phyloP scores from a whole-genome alignment of 2,888 invertebrate genomes.

The Ariolimax columbianus region DNA sequence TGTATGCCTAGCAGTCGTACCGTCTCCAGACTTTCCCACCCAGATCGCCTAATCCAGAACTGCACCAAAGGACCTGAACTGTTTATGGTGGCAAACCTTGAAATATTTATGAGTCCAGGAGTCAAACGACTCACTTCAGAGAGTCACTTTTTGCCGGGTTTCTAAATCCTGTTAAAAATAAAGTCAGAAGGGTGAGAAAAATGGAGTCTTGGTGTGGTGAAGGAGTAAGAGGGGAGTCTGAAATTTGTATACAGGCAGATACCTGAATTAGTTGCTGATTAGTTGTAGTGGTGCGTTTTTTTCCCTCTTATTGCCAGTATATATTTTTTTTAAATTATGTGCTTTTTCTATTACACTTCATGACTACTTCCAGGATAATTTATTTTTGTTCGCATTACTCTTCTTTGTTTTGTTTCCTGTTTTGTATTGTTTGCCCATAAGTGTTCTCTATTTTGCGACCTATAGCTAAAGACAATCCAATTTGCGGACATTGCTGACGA shows the following conservation, averaged over 20 bases:
- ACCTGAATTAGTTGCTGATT: too few relatives aligned
- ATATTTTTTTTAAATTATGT: too few relatives aligned
- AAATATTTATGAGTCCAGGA: slow-evolving; percentile 36
- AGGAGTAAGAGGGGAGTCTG: neutral
- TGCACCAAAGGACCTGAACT: slow-evolving; percentile 26
- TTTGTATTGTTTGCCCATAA: too few relatives aligned
- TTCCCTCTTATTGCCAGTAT: too few relatives aligned
- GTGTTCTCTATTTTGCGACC: too few relatives aligned
- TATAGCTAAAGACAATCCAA: too few relatives aligned
- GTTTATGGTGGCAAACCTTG: slow-evolving; percentile 30
- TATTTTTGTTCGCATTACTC: too few relatives aligned
- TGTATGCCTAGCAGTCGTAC: neutral
- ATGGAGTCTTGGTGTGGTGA: neutral
- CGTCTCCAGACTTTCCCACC: slow-evolving; percentile 4
- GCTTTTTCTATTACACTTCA: too few relatives aligned
- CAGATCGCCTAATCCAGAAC: neutral
- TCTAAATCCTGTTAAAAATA: neutral
- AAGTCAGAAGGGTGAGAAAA: neutral
- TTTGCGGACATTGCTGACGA: too few relatives aligned
- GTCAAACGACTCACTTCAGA: slow-evolving; percentile 25
- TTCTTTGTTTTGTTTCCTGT: too few relatives aligned
- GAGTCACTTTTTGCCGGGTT: slow-evolving; percentile 22
- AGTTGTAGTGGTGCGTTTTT: too few relatives aligned
- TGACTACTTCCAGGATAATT: too few relatives aligned
- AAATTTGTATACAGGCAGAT: neutral